Conservation (phyloP, 2,888 invertebrate species). For the Caenorhabditis sp. region DNA sequence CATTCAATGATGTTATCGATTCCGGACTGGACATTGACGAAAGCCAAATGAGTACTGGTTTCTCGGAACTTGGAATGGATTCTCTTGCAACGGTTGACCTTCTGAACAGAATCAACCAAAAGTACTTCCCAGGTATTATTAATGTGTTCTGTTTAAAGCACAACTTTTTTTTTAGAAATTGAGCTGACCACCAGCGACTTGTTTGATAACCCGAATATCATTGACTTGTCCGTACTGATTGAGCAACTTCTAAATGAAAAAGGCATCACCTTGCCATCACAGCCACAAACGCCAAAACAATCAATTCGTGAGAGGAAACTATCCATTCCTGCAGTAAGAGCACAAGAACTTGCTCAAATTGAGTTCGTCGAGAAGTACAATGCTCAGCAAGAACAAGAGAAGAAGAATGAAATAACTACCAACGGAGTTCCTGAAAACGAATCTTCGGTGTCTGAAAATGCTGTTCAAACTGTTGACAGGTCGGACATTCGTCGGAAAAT, state of each 20-base stretch:
- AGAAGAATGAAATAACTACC: too few species aligned
- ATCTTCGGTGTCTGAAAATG: background rate
- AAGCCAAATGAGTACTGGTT: slow-evolving; percentile 63
- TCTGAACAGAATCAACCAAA: slow-evolving; percentile 68
- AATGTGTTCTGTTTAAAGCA: too few species aligned
- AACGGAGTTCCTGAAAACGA: background rate
- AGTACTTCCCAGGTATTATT: slow-evolving; percentile 64
- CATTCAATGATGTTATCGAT: slow-evolving; percentile 60
- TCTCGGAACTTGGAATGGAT: slow-evolving; percentile 78
- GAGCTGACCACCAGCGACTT: slow-evolving; percentile 65
- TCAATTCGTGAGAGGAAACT: slow-evolving; percentile 58
- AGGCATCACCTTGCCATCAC: slow-evolving; percentile 36
- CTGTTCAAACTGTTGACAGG: slow-evolving; percentile 12
- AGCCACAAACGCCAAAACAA: slow-evolving; percentile 36
- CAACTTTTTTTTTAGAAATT: slow-evolving; percentile 29
- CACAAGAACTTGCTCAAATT: slow-evolving; percentile 59
- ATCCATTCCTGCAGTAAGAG: slow-evolving; percentile 55
- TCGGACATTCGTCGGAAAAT: slow-evolving; percentile 50
- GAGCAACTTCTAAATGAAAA: slow-evolving; percentile 53
- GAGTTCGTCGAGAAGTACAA: slow-evolving; percentile 57
- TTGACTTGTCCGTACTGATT: slow-evolving; percentile 43
- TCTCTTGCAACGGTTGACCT: slow-evolving; percentile 77
- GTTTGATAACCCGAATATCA: slow-evolving; percentile 67
- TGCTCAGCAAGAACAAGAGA: slow-evolving; percentile 2
- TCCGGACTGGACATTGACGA: slow-evolving; percentile 60